Evolutionary conservation across 2,888 invertebrate genomes (phyloP).

Genomic region (Salticus scenicus): DNA sequence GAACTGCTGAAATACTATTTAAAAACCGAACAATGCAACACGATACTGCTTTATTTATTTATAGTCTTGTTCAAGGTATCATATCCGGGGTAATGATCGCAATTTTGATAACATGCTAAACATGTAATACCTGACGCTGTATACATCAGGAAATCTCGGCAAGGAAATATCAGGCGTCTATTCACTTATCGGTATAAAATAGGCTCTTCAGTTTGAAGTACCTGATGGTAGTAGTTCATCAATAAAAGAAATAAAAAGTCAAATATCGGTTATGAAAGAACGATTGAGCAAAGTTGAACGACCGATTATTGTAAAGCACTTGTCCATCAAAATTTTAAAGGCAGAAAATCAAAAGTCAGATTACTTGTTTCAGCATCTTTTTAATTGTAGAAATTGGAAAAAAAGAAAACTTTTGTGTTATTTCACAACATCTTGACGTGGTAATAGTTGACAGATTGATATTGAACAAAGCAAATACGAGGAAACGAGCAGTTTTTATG

Average conservation of each 20-base stretch:
- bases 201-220: background rate
- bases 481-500: slow-evolving; percentile 17
- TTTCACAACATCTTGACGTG: background rate
- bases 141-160: too few species aligned
- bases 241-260: background rate
- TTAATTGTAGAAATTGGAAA: background rate
- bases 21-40: too few species aligned
- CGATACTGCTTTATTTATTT: too few species aligned
- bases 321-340: background rate
- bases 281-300: slow-evolving; percentile 10
- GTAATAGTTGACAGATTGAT: background rate
- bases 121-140: too few species aligned
- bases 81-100: too few species aligned
- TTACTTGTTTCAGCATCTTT: background rate
- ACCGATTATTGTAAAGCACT: slow-evolving; percentile 7
- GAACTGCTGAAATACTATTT: too few species aligned
- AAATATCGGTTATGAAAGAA: background rate
- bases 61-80: too few species aligned
- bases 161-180: too few species aligned
- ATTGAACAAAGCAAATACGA: background rate
- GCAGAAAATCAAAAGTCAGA: background rate
- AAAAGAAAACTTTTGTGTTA: background rate
- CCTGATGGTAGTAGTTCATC: background rate
- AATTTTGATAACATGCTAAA: too few species aligned
- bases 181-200: too few species aligned